Evolutionary conservation across 1,140 invertebrate genomes (phyloP).

Genomic region (Drosophila pectinifera): DNA sequence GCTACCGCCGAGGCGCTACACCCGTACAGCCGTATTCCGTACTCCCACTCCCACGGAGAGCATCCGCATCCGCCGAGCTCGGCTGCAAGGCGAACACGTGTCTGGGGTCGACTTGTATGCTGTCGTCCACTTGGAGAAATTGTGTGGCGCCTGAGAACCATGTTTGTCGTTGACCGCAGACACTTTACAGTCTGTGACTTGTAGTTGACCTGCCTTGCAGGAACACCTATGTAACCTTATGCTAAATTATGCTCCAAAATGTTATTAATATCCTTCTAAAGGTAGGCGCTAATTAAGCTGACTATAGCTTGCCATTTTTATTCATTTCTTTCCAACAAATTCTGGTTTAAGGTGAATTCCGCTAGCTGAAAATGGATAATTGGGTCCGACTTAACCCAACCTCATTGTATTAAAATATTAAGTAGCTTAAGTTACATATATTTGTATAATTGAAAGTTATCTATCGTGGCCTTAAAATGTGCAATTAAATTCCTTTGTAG

Average conservation of each 20-base stretch:
- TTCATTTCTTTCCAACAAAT: no score
- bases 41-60: slow-evolving; percentile 11
- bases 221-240: not conserved
- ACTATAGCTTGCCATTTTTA: no score
- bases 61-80: slow-evolving; percentile 33
- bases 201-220: not conserved
- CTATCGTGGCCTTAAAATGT: not conserved
- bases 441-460: not conserved
- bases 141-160: not conserved
- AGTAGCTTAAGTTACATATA: no score
- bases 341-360: no score
- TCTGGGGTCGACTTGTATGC: slow-evolving; percentile 23
- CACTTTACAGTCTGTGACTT: not conserved
- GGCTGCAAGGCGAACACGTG: slow-evolving; percentile 18
- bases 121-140: slow-evolving; percentile 23
- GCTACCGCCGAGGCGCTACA: slow-evolving; percentile 11
- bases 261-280: no score
- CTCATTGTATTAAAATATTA: no score
- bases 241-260: not conserved
- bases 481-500: not conserved
- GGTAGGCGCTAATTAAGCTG: no score
- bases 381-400: no score
- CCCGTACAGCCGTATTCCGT: slow-evolving; percentile 9
- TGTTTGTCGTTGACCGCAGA: no score
- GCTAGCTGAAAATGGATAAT: no score